Evolutionary conservation across 2,888 invertebrate species (phyloP).

Genomic region (Cyclophora punctaria): DNA sequence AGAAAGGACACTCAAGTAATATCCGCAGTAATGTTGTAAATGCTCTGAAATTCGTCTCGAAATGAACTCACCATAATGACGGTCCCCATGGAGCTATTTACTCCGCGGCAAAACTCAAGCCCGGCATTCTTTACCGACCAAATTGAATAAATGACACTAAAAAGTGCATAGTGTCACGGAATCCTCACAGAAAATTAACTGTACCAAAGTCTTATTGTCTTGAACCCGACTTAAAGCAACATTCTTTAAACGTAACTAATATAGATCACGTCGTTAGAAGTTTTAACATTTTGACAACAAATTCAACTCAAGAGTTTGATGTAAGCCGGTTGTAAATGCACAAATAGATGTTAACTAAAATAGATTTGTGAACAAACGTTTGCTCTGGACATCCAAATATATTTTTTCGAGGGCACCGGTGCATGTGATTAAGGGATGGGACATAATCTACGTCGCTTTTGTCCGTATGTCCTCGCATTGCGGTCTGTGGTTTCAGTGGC

Average conservation of each 20-base stretch:
- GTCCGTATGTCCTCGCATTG: constrained; percentile 60
- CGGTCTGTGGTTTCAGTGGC: constrained; percentile 56
- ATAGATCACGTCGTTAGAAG: constrained; percentile 49
- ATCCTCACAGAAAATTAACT: constrained; percentile 50
- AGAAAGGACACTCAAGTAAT: constrained; percentile 46
- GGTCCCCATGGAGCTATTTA: constrained; percentile 53
- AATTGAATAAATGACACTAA: constrained; percentile 56
- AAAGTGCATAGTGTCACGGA: constrained; percentile 50
- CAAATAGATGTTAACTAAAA: constrained; percentile 51
- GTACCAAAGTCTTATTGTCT: constrained; percentile 47
- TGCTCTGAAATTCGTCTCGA: constrained; percentile 32
- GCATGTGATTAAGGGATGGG: constrained; percentile 74
- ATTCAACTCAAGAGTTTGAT: constrained; percentile 37
- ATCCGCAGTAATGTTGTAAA: constrained; percentile 42
- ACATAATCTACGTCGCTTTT: constrained; percentile 66
- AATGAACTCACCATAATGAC: constrained; percentile 55
- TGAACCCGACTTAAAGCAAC: constrained; percentile 37
- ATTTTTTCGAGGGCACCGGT: constrained; percentile 67
- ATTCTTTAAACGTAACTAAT: constrained; percentile 53
- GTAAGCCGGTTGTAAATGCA: constrained; percentile 49
- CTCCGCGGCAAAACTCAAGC: constrained; percentile 50
- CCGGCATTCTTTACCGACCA: constrained; percentile 48
- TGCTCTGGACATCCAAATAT: constrained; percentile 58
- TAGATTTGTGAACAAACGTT: constrained; percentile 54
- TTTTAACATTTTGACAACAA: constrained; percentile 55